A percentile compares a stretch with the other conserved stretches of the same genome.
These are phyloP conservation scores for Labia minor DNA, from an alignment of 2,888 invertebrate genomes.

Conservation along the genomic window DNA sequence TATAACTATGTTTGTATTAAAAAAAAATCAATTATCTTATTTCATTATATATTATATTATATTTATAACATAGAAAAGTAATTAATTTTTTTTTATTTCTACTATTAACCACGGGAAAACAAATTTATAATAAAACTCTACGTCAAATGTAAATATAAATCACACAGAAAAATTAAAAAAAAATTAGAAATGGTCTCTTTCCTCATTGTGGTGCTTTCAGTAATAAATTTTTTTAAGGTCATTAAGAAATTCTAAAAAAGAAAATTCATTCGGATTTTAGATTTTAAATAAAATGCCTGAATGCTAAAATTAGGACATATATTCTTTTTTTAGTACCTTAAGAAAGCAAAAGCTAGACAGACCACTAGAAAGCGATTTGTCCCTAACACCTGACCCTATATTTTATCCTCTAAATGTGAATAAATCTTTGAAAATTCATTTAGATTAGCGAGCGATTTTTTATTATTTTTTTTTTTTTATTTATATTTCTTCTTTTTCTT, in stretches of 20 bases:
- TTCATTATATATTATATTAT: too few relatives aligned
- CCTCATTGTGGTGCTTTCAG: neutral
- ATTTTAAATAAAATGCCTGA: neutral
- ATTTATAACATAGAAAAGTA: too few relatives aligned
- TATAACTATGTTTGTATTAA: too few relatives aligned
- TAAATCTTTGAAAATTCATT: neutral
- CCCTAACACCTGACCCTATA: neutral
- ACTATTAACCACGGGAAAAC: too few relatives aligned
- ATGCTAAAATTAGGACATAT: neutral
- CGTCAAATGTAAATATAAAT: too few relatives aligned
- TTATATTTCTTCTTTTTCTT: too few relatives aligned
- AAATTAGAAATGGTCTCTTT: neutral
- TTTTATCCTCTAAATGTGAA: neutral
- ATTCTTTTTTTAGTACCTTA: neutral
- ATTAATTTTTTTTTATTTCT: too few relatives aligned
- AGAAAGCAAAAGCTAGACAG: neutral
- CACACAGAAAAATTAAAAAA: too few relatives aligned
- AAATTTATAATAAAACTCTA: too few relatives aligned
- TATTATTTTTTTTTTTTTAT: neutral
- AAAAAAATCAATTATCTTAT: too few relatives aligned
- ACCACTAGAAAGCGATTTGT: neutral
- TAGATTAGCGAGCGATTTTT: neutral
- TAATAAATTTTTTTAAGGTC: neutral
- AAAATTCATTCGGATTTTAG: too few relatives aligned
- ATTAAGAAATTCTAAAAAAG: neutral